Evolutionary conservation across 2,797 vertebrate species (phyloP), one percentile per base, ranked within the genome.

Genomic region (Sus cebifrons): DNA sequence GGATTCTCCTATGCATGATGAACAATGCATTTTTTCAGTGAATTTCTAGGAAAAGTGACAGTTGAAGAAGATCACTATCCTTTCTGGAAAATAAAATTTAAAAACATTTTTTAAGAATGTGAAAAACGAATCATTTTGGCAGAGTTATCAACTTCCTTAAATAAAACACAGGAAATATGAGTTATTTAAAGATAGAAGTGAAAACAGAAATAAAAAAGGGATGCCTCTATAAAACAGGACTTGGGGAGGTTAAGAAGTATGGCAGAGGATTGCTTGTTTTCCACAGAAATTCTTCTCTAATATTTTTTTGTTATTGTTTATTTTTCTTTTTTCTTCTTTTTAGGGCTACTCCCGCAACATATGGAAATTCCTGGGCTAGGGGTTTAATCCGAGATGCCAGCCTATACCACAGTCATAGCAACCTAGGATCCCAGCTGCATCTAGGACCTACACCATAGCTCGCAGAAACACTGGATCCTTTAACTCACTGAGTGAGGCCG

Each of bases 81-180:
- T 56, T 95, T 70, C 17, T 73, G 16, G 84, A 82, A 77, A 89
- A 94, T 71, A 94, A 65, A 68, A 54, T 64, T 68, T 75, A 52
- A 67, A 89, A 79, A 84, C 8, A 60, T 5, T 73, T 92, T 49
- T 54, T 12, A 94, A 95, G 62, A 84, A 20, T 86, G 21, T 78
- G 54, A 70, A 86, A 89, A 79, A 86, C 65, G 49, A 68, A 94
- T 44, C 52, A 52, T 95, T 95, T 89, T 71, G 77, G 70, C 65
- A 71, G 32, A 13, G 15, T 36, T 70, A 62, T 1, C 18, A 74
- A 21, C n/a, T 83, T 95, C 27, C 85, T 91, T 78, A 82, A 83
- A 12, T 89, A 75, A 90, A 92, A 52, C 60, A 58, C 15, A 21
- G 64, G 40, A 74, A 58, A 14, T 79, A 15, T 3, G 52, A 56